These are phyloP conservation scores for Ochotona curzoniae DNA, from an alignment of 2,113 vertebrate species.

Conservation along the genomic window DNA sequence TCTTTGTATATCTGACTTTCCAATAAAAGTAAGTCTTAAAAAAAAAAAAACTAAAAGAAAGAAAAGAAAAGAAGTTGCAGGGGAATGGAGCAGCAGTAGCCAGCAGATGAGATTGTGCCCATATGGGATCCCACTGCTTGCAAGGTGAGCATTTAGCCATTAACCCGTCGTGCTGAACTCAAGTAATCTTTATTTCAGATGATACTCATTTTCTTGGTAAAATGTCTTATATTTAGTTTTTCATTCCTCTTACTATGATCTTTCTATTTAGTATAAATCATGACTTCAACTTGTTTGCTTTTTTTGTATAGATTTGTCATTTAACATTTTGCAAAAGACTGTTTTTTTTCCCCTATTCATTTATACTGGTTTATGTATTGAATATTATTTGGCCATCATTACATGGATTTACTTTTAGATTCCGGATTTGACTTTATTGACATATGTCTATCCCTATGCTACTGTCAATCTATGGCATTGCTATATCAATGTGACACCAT, in stretches of 20 bases:
- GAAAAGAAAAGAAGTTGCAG: no score
- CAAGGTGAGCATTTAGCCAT: no score
- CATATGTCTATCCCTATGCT: rapidly evolving
- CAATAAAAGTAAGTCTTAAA: no score
- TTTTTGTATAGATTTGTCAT: neutral
- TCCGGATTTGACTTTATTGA: neutral
- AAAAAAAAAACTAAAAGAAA: no score
- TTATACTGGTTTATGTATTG: neutral
- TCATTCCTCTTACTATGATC: neutral
- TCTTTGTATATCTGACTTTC: no score
- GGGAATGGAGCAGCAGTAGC: no score
- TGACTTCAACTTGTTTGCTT: neutral
- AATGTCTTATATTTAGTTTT: neutral
- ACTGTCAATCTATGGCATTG: neutral
- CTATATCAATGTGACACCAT: rapidly evolving
- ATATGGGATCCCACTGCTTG: no score
- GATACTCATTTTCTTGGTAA: no score
- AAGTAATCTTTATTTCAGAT: no score
- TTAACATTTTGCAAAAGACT: neutral
- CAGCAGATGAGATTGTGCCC: no score
- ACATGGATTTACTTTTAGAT: neutral
- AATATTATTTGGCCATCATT: neutral
- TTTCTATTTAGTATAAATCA: neutral
- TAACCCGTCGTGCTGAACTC: no score
- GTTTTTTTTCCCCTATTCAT: neutral